Evolutionary conservation across 2,113 vertebrate species (phyloP), one percentile per base, ranked within the genome.

Genomic region (Miniopterus natalensis): DNA sequence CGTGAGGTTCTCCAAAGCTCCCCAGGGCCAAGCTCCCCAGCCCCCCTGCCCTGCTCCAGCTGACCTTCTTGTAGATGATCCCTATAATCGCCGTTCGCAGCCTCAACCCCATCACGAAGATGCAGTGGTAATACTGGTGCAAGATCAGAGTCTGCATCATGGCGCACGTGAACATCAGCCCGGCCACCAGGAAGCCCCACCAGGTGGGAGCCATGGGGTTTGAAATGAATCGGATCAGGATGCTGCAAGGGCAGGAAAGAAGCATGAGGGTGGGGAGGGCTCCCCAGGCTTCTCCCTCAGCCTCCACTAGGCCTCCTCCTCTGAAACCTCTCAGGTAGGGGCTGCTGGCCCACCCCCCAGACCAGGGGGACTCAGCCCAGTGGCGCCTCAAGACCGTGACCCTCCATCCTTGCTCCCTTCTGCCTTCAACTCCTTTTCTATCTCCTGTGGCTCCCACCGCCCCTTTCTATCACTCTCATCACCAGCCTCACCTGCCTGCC

Each of bases 61-160:
- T 90, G 97, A 99, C 99, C 99, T 99, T 99, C 92, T 99, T 98
- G 97, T 99, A 99, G 92, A 99, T 99, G 27, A 99, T 96, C 9
- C 99, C 99, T 1, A 98, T 98, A 97, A 99, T 98, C 1, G 98
- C 99, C 0, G 99, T 98, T 63, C 99, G 99, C 29, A 99, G 95
- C 70, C 99, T 98, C 99, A 99, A 98, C 63, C 99, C 99, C 0
- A 98, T 99, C 93, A 99, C 98, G 71, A 99, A 99, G 94, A 99
- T 98, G 97, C 99, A 99, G 71, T 99, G 99, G 97, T 98, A 99
- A 96, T 99, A 99, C 88, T 99, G 99, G 92, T 99, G 99, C 68
- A 99, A 98, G 87, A 99, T 95, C 90, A 99, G 97, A 0, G 99
- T 99, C 98, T 99, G 99, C 79, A 99, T 91, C 84, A 99, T 42